Base-by-base conservation (phyloP, 2,797 vertebrate species). In the Clarias pachynema region DNA sequence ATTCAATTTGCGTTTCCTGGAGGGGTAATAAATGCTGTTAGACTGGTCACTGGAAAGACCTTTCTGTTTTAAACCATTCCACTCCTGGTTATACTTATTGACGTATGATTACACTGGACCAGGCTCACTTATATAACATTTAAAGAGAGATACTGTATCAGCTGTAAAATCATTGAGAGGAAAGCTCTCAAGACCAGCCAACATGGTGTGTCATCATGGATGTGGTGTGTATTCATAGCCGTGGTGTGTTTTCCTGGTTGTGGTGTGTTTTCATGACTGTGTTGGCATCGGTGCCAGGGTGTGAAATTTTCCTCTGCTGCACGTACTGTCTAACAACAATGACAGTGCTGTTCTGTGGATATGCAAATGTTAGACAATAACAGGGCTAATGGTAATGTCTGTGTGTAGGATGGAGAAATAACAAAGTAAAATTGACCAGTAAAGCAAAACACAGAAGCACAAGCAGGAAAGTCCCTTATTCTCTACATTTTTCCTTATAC, bases 331-430 rank as follows among this genome's bases (percentile, higher is more conserved):
- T 31, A 74, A 77, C 24, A 75, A 77, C 60, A 84, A 66, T 84
- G 60, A 65, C 72, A 56, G 82, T 66, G 60, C 73, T 86, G 70
- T 75, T 75, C 60, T 0, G 1, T 60, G 57, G 60, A 77, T 60
- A 69, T 56, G 70, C 63, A 86, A 57, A 68, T 77, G 20, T 59
- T 82, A 40, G n/a, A 82, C n/a, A 82, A 68, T 68, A 60, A 74
- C 57, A 73, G 29, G 34, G 56, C 15, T 78, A 78, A 78, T 59
- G 10, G 37, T 78, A 34, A 78, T 60, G 20, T 78, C 56, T 60
- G 29, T 10, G 59, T 34, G 31, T 62, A 31, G 31, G 9, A 60
- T 24, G 20, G 75, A 78, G 29, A 7, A 37, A 24, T 59, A 59
- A 59, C 16, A 34, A 29, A 34, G 2, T 12, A 1, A 59, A 20